phyloP scores from a whole-genome alignment of 2,888 invertebrate genomes.

The Andrena trimmerana region DNA sequence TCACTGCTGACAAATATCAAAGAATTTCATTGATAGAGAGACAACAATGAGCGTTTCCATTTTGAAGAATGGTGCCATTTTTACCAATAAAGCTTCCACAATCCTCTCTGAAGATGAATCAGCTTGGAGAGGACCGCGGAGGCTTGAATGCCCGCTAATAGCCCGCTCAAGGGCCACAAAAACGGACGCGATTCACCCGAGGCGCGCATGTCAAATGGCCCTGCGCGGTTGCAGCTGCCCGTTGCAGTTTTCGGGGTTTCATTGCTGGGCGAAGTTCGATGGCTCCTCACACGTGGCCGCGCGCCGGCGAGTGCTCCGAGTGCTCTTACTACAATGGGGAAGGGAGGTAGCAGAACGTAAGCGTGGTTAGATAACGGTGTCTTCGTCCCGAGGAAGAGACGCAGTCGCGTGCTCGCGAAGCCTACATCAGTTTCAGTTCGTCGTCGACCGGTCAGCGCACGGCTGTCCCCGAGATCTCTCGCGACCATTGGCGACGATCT shows the following conservation, averaged over 20 bases:
- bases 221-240: not conserved
- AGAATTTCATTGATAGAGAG: not conserved
- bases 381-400: slow-evolving; percentile 32
- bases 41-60: too few relatives aligned
- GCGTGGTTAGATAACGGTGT: slow-evolving; percentile 71
- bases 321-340: slow-evolving; percentile 48
- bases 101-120: not conserved
- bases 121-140: not conserved
- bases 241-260: slow-evolving; percentile 33
- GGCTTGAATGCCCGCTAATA: too few relatives aligned
- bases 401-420: slow-evolving; percentile 17
- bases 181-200: not conserved
- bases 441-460: slow-evolving; percentile 17
- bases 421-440: slow-evolving; percentile 24
- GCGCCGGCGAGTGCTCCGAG: slow-evolving; percentile 12
- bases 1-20: not conserved
- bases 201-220: slow-evolving; percentile 13
- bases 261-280: slow-evolving; percentile 21
- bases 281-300: slow-evolving; percentile 51
- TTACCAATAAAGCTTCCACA: not conserved
- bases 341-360: slow-evolving; percentile 59
- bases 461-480: not conserved
- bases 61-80: too few relatives aligned
- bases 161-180: too few relatives aligned
- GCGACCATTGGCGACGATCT: not conserved